phyloP scores from a whole-genome alignment of 2,113 vertebrate genomes.

The Chaenogobius annularis region DNA sequence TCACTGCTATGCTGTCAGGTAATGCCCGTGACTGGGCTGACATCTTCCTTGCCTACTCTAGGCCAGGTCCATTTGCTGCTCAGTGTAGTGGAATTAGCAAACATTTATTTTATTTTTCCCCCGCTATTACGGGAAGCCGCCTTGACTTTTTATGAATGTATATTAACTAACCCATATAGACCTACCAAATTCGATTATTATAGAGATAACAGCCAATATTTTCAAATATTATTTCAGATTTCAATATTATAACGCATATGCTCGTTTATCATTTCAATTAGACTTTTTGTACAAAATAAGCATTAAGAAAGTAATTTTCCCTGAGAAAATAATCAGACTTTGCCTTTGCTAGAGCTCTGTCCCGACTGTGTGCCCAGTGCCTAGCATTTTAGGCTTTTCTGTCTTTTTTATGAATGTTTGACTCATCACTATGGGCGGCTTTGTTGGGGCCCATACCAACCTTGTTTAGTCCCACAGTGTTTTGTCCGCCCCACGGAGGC shows the following conservation, averaged over 20 bases:
- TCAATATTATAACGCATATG: no score
- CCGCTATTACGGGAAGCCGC: neutral
- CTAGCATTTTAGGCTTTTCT: constrained; percentile 93
- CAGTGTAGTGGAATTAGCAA: neutral
- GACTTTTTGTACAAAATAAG: constrained; percentile 35
- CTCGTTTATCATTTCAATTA: constrained; percentile 56
- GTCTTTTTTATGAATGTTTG: constrained; percentile 96
- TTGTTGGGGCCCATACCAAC: constrained; percentile 99
- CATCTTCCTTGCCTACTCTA: constrained; percentile 47
- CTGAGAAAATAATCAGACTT: constrained; percentile 59
- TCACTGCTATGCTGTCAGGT: constrained; percentile 99
- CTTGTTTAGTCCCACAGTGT: constrained; percentile 99
- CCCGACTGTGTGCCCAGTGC: constrained; percentile 88
- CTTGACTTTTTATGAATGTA: neutral
- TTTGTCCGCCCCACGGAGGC: constrained; percentile 99
- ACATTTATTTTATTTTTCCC: neutral
- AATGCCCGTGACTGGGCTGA: constrained; percentile 84
- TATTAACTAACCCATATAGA: neutral
- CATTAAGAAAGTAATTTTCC: constrained; percentile 57
- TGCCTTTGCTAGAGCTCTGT: constrained; percentile 70
- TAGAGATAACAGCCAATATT: no score
- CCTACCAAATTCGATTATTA: neutral
- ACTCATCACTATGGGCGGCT: constrained; percentile 99
- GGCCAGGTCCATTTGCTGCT: constrained; percentile 14
- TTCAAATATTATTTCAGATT: no score